Percentiles rank a stretch among this genome's conserved stretches.
phyloP scores from a whole-genome alignment of 2,113 vertebrate genomes.

The Todiramphus saurophagus region DNA sequence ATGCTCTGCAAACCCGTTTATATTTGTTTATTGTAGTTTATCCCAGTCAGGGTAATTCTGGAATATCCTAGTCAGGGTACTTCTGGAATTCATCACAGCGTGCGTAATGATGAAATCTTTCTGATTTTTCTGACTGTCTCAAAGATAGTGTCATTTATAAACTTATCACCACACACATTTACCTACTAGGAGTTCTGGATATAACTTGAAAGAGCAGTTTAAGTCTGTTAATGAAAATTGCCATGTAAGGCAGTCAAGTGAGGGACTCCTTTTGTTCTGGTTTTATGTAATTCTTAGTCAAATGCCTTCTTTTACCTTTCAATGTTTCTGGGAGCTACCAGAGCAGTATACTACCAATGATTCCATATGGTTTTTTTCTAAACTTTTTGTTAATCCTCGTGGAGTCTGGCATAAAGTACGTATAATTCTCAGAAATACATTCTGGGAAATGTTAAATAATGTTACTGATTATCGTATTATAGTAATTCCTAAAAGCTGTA shows the following conservation, averaged over 20 bases:
- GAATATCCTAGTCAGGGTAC: not conserved
- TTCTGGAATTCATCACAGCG: not conserved
- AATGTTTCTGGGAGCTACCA: not conserved
- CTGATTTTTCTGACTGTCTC: not conserved
- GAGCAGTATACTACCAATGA: not conserved
- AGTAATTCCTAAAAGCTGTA: slow-evolving; percentile 31
- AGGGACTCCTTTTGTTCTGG: not conserved
- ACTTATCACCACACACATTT: not conserved
- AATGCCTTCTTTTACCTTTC: not conserved
- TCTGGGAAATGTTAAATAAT: slow-evolving; percentile 19
- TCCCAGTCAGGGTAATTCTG: not conserved
- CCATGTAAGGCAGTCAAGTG: not conserved
- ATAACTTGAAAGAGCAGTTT: not conserved
- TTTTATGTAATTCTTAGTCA: not conserved
- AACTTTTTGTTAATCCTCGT: not conserved
- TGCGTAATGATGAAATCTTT: not conserved
- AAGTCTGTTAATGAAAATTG: not conserved
- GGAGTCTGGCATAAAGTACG: not conserved
- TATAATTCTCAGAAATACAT: not conserved
- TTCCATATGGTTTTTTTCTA: not conserved
- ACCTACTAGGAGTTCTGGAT: not conserved
- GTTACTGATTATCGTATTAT: not conserved
- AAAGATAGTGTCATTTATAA: not conserved
- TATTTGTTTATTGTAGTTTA: not conserved
- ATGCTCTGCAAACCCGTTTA: not conserved